Percentiles rank a stretch among this genome's conserved stretches.
Conservation (phyloP, 2,888 invertebrate species). For the Isoperla grammatica region DNA sequence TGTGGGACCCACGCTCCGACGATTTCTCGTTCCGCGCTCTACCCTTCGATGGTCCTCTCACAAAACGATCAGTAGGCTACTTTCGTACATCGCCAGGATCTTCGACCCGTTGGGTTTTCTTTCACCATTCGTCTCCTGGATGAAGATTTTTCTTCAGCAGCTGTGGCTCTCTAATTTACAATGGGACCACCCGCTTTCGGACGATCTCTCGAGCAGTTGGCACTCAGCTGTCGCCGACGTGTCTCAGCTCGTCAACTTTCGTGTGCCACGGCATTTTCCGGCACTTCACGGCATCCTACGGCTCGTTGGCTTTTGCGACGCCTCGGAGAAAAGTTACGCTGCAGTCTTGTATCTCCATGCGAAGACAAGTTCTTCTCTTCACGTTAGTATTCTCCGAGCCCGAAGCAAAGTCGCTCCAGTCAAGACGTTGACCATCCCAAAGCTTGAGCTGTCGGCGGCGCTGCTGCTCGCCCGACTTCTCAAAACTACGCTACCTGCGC, state of each 20-base stretch:
- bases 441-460: constrained; percentile 27
- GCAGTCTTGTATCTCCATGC: constrained; percentile 16
- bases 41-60: constrained; percentile 3
- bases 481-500: background rate
- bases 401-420: constrained; percentile 28
- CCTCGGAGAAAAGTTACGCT: constrained; percentile 25
- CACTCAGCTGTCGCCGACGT: background rate
- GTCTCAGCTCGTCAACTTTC: background rate
- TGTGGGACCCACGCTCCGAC: constrained; percentile 28
- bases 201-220: constrained; percentile 4
- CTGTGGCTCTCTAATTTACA: constrained; percentile 21
- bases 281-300: no score
- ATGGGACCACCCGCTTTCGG: constrained; percentile 24
- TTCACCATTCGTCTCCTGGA: constrained; percentile 16
- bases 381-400: constrained; percentile 21
- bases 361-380: background rate
- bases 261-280: constrained; percentile 1
- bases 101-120: constrained; percentile 27
- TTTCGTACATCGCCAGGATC: constrained; percentile 20
- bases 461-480: constrained; percentile 21
- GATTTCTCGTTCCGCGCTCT: background rate
- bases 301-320: constrained; percentile 27
- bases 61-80: constrained; percentile 21
- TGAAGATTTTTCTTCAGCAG: constrained; percentile 22
- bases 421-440: constrained; percentile 24